Evolutionary conservation across 2,113 vertebrate species (phyloP), one percentile per base, ranked within the genome.

Genomic region (Calcarius ornatus): DNA sequence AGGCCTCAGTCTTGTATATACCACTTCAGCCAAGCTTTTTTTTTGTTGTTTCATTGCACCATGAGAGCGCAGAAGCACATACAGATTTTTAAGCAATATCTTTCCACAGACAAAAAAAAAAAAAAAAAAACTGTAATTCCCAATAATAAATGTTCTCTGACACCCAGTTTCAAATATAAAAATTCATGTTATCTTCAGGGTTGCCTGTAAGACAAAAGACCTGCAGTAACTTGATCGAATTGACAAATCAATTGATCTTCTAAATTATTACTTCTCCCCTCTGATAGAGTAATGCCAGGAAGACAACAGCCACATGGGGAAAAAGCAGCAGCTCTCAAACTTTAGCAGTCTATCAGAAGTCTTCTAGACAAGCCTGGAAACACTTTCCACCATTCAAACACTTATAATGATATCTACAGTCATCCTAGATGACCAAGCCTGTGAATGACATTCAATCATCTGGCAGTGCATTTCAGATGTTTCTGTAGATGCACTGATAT

Each of bases 101-200:
- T 42, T 81, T 84, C 33, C 27, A 63, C 18, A 64, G 24, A 56
- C 15, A 6, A 22, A 54, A 59, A 83, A 38, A 4, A 1, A 0
- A 6, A 22, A 54, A 59, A 83, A 38, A 4, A 1, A 0, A 0
- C 27, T 51, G 0, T 25, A 42, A 54, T 54, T 66, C 40, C 20
- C 38, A 43, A 47, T 20, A 81, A 15, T 16, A 73, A 80, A 24
- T 51, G 21, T 45, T 75, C 24, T 69, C 22, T 0, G 0, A 81
- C 37, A 86, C 3, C 7, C 21, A 47, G 27, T 51, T 75, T 60
- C 47, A 88, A 86, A 40, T 16, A 81, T 2, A 77, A 90, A 73
- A n/a, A 48, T 27, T 19, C 7, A 20, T 61, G 22, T 12, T 56
- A 77, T 25, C n/a, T 45, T 78, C 24, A n/a, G 7, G 13, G 23